Conservation (phyloP, 2,113 vertebrate species). For the Ceuthmochares aereus region DNA sequence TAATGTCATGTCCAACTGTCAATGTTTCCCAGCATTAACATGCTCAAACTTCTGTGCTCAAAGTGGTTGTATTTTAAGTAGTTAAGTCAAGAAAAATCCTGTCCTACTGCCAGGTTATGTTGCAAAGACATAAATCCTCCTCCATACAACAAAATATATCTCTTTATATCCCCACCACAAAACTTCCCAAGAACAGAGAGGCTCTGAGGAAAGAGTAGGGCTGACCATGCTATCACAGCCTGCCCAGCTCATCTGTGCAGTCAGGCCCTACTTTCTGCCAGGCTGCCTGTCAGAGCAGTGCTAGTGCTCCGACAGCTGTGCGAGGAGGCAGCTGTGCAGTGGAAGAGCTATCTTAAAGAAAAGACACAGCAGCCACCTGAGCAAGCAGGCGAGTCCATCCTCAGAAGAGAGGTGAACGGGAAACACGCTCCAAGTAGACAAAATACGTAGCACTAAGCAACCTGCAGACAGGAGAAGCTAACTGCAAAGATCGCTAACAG, state of each 20-base stretch:
- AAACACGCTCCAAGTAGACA: neutral
- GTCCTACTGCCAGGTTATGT: neutral
- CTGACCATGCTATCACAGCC: neutral
- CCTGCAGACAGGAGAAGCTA: neutral
- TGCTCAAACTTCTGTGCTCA: neutral
- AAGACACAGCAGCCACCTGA: neutral
- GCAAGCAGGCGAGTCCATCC: neutral
- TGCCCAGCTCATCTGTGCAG: neutral
- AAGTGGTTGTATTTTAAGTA: neutral
- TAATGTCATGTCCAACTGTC: neutral
- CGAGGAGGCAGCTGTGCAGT: neutral
- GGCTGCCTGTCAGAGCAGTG: neutral
- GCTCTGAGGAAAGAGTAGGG: neutral
- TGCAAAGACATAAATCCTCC: neutral
- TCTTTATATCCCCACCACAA: neutral
- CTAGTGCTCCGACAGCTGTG: neutral
- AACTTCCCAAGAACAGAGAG: neutral
- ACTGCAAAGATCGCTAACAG: neutral
- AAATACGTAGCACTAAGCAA: neutral
- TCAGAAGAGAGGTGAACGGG: neutral
- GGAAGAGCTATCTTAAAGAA: neutral
- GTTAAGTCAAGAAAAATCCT: neutral
- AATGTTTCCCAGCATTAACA: neutral
- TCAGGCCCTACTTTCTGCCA: neutral
- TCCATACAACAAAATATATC: neutral